Evolutionary conservation across 2,888 invertebrate genomes (phyloP).

Genomic region (Carabus problematicus): DNA sequence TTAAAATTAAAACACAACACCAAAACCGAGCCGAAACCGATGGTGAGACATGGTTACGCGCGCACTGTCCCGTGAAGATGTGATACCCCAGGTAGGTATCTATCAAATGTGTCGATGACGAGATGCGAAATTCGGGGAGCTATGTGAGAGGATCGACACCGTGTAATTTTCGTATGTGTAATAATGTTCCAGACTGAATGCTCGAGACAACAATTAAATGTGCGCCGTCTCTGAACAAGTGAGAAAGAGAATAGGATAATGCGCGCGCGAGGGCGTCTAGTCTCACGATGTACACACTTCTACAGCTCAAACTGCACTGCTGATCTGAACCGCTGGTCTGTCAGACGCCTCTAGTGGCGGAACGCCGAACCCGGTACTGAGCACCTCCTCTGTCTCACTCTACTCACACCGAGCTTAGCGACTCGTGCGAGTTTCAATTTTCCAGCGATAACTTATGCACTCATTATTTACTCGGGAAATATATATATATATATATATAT

Average conservation of each 20-base stretch:
- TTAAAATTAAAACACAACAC: conserved; percentile 6
- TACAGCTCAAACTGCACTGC: conserved; percentile 57
- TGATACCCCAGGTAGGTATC: background rate
- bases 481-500: too few relatives aligned
- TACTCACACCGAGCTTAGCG: too few relatives aligned
- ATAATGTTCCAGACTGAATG: too few relatives aligned
- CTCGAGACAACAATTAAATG: too few relatives aligned
- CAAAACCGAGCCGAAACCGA: background rate
- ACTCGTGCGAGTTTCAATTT: too few relatives aligned
- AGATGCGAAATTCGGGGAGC: background rate
- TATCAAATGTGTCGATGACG: conserved; percentile 8
- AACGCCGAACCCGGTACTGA: conserved; percentile 35
- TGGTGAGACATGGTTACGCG: conserved; percentile 8
- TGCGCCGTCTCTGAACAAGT: too few relatives aligned
- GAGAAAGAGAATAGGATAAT: background rate
- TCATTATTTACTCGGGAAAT: too few relatives aligned
- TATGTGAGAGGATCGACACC: conserved; percentile 2
- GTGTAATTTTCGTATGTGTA: background rate
- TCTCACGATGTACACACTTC: conserved; percentile 52
- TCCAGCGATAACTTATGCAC: too few relatives aligned
- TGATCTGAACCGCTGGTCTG: conserved; percentile 29
- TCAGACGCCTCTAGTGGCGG: conserved; percentile 28
- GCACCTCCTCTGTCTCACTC: conserved; percentile 2
- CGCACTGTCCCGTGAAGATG: conserved; percentile 11
- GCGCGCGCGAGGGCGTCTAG: conserved; percentile 10